Percentiles rank a stretch among this genome's conserved stretches.
Evolutionary conservation across 2,888 invertebrate genomes (phyloP).

Genomic region (Caenorhabditis zanzibari): DNA sequence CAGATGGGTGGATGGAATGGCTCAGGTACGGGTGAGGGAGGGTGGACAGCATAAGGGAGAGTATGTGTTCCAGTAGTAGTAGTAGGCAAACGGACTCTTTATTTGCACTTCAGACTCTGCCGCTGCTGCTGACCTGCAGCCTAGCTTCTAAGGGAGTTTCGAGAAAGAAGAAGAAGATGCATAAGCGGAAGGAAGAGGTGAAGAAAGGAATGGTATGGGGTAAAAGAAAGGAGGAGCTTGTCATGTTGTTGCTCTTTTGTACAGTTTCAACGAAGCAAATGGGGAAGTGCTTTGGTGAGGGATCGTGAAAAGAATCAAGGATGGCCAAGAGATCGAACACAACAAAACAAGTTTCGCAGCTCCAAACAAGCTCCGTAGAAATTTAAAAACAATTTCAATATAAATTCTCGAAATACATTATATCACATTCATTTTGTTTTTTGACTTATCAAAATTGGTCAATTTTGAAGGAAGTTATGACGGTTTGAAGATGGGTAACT

Average conservation of each 20-base stretch:
- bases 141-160: slow-evolving; percentile 45
- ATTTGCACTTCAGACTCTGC: slow-evolving; percentile 61
- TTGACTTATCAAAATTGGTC: too few species aligned
- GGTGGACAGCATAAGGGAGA: slow-evolving; percentile 19
- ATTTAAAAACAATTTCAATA: too few species aligned
- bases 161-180: slow-evolving; percentile 27
- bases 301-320: neutral
- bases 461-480: too few species aligned
- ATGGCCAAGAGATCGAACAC: neutral
- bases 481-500: too few species aligned
- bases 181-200: slow-evolving; percentile 27
- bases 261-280: slow-evolving; percentile 39
- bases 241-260: slow-evolving; percentile 34
- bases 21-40: slow-evolving; percentile 16
- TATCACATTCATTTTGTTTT: too few species aligned
- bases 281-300: neutral
- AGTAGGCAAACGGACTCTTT: slow-evolving; percentile 65
- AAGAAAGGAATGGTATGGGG: neutral
- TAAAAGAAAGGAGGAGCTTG: slow-evolving; percentile 13
- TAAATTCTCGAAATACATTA: too few species aligned
- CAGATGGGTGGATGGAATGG: slow-evolving; percentile 49
- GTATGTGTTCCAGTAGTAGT: slow-evolving; percentile 63
- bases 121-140: slow-evolving; percentile 46
- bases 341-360: too few species aligned
- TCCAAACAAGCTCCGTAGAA: too few species aligned